These are phyloP conservation scores for Nematolebias whitei DNA, from an alignment of 2,113 vertebrate species.

Conservation along the genomic window DNA sequence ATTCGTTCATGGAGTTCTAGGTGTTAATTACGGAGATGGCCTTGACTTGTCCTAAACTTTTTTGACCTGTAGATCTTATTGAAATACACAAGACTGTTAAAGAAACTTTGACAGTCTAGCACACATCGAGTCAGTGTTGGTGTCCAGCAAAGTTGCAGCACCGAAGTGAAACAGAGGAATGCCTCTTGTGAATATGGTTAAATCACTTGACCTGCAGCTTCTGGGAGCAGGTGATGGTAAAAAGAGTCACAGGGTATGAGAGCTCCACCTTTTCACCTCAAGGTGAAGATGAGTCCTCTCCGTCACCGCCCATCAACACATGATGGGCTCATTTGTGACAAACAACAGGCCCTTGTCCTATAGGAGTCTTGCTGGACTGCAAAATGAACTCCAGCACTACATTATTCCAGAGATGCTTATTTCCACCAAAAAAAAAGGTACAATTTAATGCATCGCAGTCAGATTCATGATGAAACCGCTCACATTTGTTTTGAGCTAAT, in stretches of 20 bases:
- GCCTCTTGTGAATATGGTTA: constrained; percentile 26
- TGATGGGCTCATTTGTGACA: constrained; percentile 63
- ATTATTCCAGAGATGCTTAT: constrained; percentile 22
- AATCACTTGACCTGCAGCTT: constrained; percentile 35
- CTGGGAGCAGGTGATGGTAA: constrained; percentile 17
- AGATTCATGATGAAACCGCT: constrained; percentile 37
- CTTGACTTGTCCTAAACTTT: constrained; percentile 23
- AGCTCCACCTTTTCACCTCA: constrained; percentile 49
- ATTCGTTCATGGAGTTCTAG: too few species aligned
- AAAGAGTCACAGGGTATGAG: constrained; percentile 32
- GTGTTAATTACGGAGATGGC: background rate
- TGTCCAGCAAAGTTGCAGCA: constrained; percentile 11
- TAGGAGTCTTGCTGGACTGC: constrained; percentile 23
- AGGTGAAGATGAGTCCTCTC: constrained; percentile 16
- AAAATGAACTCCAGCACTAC: constrained; percentile 45
- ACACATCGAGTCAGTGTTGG: background rate
- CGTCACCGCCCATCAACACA: constrained; percentile 16
- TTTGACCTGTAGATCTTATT: constrained; percentile 11
- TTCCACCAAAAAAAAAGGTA: constrained; percentile 4
- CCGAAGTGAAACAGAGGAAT: constrained; percentile 31
- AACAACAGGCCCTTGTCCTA: constrained; percentile 40
- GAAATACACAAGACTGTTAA: background rate
- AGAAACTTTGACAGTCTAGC: constrained; percentile 2
- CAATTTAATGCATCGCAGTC: constrained; percentile 6
- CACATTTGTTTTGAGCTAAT: constrained; percentile 55